A percentile compares a stretch with the other conserved stretches of the same genome.
phyloP scores from a whole-genome alignment of 2,797 vertebrate genomes.

The Manis pentadactyla region DNA sequence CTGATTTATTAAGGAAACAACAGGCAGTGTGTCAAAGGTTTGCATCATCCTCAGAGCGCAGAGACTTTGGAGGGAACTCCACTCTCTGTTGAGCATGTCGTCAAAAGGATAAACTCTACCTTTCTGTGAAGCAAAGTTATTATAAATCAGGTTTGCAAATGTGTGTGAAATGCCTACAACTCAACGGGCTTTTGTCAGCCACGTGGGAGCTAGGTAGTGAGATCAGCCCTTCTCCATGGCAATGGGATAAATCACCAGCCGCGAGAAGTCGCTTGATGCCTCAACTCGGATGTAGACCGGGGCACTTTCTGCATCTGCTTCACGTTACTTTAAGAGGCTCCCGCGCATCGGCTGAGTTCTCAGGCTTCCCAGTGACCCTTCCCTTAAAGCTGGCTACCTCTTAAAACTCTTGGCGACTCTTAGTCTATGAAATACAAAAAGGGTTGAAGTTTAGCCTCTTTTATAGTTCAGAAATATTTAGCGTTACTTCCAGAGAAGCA shows the following conservation, averaged over 20 bases:
- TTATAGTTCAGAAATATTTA: background rate
- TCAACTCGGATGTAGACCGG: accelerated
- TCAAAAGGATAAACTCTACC: background rate
- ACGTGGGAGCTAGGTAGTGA: background rate
- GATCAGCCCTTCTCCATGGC: accelerated
- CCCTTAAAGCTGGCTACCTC: background rate
- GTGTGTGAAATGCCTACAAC: background rate
- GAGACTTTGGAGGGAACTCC: background rate
- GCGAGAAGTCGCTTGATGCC: background rate
- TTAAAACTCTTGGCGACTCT: background rate
- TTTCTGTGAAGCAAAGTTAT: background rate
- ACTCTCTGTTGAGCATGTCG: background rate
- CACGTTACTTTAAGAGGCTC: accelerated
- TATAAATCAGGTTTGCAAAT: background rate
- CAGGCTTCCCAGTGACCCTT: background rate
- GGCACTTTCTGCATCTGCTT: background rate
- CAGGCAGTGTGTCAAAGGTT: background rate
- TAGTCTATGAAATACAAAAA: background rate
- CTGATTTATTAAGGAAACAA: background rate
- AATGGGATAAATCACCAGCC: background rate
- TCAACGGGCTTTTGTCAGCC: background rate
- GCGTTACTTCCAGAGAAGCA: background rate
- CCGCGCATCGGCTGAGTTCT: background rate
- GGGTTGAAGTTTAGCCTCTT: background rate
- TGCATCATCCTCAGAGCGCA: background rate